These are phyloP conservation scores for Toxotes chatareus DNA, from an alignment of 2,113 vertebrate species.

Conservation along the genomic window DNA sequence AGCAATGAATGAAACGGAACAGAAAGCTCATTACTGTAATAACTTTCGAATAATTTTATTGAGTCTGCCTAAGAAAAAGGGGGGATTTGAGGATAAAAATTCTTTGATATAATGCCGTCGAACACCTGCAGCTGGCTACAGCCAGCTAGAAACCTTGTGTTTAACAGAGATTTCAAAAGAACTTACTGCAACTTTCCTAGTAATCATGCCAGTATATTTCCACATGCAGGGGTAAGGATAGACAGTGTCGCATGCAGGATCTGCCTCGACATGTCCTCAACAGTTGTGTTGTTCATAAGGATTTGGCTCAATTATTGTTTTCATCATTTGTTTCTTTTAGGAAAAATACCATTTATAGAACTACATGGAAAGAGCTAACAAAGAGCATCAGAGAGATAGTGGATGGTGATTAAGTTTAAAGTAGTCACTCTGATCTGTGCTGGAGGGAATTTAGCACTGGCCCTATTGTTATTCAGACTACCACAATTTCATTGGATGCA, in stretches of 20 bases:
- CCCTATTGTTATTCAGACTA: not conserved
- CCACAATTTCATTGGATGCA: not conserved
- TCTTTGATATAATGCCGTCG: conserved; percentile 14
- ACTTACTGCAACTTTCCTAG: conserved; percentile 2
- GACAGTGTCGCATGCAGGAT: conserved; percentile 26
- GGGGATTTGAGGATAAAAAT: conserved; percentile 1
- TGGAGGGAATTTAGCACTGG: not conserved
- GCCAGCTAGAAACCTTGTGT: conserved; percentile 38
- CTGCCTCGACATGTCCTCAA: conserved; percentile 8
- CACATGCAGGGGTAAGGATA: conserved; percentile 12
- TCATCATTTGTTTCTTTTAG: conserved; percentile 38
- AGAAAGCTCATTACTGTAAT: not conserved
- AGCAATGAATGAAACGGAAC: not conserved
- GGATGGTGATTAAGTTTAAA: conserved; percentile 9
- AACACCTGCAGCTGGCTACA: conserved; percentile 43
- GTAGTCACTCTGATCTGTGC: not conserved
- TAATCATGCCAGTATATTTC: conserved; percentile 30
- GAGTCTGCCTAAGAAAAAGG: conserved; percentile 3
- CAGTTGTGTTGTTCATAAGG: conserved; percentile 55
- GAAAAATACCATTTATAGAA: conserved; percentile 60
- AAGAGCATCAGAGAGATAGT: conserved; percentile 8
- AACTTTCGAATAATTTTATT: conserved; percentile 1
- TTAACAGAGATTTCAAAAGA: conserved; percentile 43
- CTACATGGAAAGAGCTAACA: conserved; percentile 16
- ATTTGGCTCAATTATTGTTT: conserved; percentile 40